Base-by-base conservation (phyloP, 2,888 invertebrate species). In the Polyploca ridens region DNA sequence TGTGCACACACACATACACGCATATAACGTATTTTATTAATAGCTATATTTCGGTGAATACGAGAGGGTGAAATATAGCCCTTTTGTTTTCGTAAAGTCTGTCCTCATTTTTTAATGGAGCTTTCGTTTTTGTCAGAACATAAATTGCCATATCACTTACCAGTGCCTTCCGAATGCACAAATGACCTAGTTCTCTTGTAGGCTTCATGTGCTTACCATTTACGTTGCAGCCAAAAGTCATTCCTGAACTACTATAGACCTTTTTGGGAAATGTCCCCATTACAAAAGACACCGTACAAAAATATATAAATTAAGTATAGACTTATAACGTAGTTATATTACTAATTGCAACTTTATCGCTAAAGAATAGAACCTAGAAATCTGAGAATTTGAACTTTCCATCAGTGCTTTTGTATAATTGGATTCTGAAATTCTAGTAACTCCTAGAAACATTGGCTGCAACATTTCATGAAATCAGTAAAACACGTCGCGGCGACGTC, bases 1-100 rank as follows among this genome's bases (percentile, higher is more conserved):
- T 73, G 67, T 62, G 68, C 71, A 64, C 72, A 70, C 76, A 27
- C 71, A 69, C 68, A 64, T 64, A 67, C 60, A 19, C 70, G 74
- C 69, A 74, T 69, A 54, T 19, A 62, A 62, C 54, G 10, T 54
- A 54, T 46, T 46, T n/a, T 46, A 46, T 54, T 54, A 54, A 54
- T 54, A 54, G 54, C 54, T 54, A n/a, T 54, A 54, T 54, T 54
- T 54, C 54, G 19, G 19, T 19, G 54, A 46, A 19, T 19, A 49
- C 8, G 16, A 54, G 46, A 8, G 54, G 16, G 54, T 14, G 49
- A 16, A 16, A 54, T 19, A 19, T 54, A 54, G 19, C 16, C 19
- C 54, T n/a, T 54, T 54, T 54, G 54, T 54, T 19, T n/a, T 19
- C n/a, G 19, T n/a, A 19, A 19, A 8, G 19, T 19, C 10, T 19